phyloP scores from a whole-genome alignment of 1,140 invertebrate genomes.

The Dinoponera quadriceps region DNA sequence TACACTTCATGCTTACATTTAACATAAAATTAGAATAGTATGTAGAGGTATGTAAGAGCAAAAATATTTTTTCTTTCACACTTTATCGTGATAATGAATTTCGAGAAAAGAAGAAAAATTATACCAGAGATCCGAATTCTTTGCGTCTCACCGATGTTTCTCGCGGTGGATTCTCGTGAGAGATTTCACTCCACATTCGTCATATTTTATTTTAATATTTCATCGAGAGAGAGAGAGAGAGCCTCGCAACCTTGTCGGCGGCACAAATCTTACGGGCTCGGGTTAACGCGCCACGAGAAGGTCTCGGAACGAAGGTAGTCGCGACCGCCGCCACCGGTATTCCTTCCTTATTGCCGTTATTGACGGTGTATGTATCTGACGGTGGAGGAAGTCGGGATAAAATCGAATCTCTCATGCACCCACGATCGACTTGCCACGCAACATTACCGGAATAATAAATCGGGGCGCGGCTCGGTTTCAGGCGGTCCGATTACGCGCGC shows the following conservation, averaged over 20 bases:
- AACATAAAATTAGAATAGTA: no score
- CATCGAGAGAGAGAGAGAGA: background rate
- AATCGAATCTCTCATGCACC: conserved; percentile 24
- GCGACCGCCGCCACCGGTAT: conserved; percentile 14
- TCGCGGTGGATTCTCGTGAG: background rate
- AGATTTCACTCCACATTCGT: background rate
- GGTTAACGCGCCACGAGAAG: conserved; percentile 52
- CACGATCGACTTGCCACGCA: conserved; percentile 15
- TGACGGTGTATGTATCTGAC: conserved; percentile 9
- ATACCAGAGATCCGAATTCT: background rate
- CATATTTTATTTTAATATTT: conserved; percentile 8
- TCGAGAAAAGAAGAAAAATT: background rate
- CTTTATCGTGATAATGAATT: conserved; percentile 1
- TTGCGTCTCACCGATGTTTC: background rate
- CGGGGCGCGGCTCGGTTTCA: background rate
- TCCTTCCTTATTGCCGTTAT: conserved; percentile 59
- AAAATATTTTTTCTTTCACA: background rate
- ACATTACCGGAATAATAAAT: conserved; percentile 43
- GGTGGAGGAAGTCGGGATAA: conserved; percentile 34
- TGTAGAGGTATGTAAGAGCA: no score
- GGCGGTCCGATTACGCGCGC: background rate
- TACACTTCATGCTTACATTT: background rate
- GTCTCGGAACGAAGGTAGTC: conserved; percentile 40
- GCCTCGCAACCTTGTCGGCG: conserved; percentile 30
- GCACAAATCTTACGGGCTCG: conserved; percentile 38